phyloP scores from a whole-genome alignment of 64 coral and sea anemone genomes.

The Actinia tenebrosa region DNA sequence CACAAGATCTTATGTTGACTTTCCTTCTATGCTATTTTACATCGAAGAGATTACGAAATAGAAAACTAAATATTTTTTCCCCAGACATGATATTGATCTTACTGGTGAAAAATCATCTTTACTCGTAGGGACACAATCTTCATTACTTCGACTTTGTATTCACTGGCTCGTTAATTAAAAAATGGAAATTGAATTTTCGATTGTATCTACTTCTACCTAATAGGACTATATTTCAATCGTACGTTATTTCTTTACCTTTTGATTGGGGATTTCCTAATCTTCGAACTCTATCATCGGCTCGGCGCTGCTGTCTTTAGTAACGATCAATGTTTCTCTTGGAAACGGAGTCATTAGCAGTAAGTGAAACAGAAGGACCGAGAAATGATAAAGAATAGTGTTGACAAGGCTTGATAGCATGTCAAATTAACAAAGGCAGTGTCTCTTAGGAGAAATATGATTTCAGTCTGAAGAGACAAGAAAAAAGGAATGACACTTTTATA shows the following conservation, averaged over 20 bases:
- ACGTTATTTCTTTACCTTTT: neutral
- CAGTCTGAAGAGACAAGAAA: conserved; percentile 2
- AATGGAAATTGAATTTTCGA: neutral
- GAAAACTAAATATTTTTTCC: too few species aligned
- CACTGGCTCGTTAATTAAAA: neutral
- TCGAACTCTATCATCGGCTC: neutral
- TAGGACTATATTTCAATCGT: neutral
- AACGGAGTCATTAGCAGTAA: neutral
- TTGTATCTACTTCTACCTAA: neutral
- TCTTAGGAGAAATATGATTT: conserved; percentile 1
- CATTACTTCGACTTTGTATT: neutral
- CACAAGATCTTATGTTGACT: too few species aligned
- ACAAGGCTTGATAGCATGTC: neutral
- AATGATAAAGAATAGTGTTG: neutral
- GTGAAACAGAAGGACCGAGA: neutral
- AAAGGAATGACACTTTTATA: neutral
- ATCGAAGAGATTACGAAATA: too few species aligned
- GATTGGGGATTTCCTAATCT: neutral
- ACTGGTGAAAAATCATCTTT: too few species aligned
- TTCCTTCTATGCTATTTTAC: too few species aligned
- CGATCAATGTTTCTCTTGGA: neutral
- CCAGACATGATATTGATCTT: too few species aligned
- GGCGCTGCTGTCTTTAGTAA: neutral
- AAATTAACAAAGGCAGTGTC: neutral
- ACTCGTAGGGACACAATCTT: neutral